Evolutionary conservation across 1,140 invertebrate genomes (phyloP).

Genomic region (Conus betulinus): DNA sequence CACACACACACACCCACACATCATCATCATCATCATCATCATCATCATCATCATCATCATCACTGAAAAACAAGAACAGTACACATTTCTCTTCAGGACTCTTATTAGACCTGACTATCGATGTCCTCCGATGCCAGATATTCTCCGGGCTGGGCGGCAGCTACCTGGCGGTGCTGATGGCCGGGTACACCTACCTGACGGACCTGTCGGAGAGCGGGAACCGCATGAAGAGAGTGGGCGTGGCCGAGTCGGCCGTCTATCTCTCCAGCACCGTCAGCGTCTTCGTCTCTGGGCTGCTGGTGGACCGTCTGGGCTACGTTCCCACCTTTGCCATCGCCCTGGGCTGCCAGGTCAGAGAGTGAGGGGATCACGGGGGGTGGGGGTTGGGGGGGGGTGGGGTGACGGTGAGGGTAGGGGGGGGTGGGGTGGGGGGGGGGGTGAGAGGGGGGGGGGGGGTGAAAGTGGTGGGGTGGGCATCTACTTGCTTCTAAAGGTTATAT

Average conservation of each 20-base stretch:
- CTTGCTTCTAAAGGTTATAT: too few relatives aligned
- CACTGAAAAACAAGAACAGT: too few relatives aligned
- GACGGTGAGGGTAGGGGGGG: constrained; percentile 30
- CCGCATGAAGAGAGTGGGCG: constrained; percentile 88
- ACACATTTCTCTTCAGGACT: too few relatives aligned
- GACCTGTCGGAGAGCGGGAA: constrained; percentile 88
- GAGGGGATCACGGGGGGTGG: too few relatives aligned
- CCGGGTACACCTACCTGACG: constrained; percentile 90
- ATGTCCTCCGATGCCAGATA: constrained; percentile 26
- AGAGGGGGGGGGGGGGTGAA: too few relatives aligned
- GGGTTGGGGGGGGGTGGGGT: too few relatives aligned
- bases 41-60: too few relatives aligned
- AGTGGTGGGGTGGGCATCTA: too few relatives aligned
- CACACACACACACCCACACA: not conserved
- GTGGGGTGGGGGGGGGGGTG: not conserved
- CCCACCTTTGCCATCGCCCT: constrained; percentile 70
- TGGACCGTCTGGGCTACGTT: constrained; percentile 65
- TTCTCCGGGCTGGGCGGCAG: constrained; percentile 83
- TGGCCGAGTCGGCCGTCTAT: constrained; percentile 82
- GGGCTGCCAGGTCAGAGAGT: constrained; percentile 58
- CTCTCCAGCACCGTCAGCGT: constrained; percentile 75
- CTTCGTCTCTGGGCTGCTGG: constrained; percentile 71
- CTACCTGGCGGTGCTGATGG: constrained; percentile 93
- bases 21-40: not conserved
- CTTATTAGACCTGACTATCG: too few relatives aligned